Evolutionary conservation across 2,797 vertebrate genomes (phyloP).

Genomic region (Protonibea diacanthus): DNA sequence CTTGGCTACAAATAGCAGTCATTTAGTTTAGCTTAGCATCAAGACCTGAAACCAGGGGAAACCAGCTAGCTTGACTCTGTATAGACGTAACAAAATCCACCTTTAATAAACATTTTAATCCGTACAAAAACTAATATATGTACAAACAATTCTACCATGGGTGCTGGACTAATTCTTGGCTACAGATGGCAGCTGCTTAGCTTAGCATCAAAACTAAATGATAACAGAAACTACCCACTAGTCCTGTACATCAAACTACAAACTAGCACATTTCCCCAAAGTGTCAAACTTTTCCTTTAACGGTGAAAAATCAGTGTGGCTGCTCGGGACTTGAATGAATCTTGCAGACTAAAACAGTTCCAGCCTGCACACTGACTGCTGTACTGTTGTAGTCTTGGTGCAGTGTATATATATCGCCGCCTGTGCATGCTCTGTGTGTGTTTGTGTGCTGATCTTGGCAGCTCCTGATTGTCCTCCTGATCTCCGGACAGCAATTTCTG

Average conservation of each 20-base stretch:
- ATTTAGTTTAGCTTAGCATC: background rate
- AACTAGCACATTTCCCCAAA: background rate
- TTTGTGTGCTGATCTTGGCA: conserved; percentile 62
- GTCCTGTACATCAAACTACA: background rate
- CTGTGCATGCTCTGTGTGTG: conserved; percentile 47
- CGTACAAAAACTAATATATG: no score
- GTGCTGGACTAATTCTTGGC: no score
- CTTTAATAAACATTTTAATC: no score
- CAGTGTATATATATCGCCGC: conserved; percentile 18
- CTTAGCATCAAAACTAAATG: no score
- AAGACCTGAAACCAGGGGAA: background rate
- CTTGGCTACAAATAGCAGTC: background rate
- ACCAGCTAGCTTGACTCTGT: background rate
- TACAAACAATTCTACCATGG: no score
- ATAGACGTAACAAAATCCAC: background rate
- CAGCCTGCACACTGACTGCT: background rate
- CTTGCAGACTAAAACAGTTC: conserved; percentile 33
- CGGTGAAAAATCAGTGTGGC: background rate
- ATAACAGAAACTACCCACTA: no score
- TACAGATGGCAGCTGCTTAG: no score
- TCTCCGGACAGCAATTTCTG: conserved; percentile 72
- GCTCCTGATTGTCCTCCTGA: conserved; percentile 70
- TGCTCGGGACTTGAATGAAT: background rate
- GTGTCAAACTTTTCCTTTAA: background rate
- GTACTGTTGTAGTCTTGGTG: background rate